phyloP scores from a whole-genome alignment of 2,888 invertebrate genomes.

The Venusia cambrica region DNA sequence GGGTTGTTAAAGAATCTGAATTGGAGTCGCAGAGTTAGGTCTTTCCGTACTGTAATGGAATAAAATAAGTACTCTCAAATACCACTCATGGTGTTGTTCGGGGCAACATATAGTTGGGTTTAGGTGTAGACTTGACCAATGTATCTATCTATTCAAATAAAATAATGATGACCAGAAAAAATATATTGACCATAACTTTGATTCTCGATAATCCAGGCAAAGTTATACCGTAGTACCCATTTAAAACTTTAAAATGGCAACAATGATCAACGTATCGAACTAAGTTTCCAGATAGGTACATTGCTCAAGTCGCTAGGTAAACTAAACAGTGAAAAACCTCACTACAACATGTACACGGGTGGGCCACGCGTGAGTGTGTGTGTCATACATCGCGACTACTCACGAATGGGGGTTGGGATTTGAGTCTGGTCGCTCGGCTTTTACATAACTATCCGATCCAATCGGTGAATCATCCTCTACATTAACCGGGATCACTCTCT shows the following conservation, averaged over 20 bases:
- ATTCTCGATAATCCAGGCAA: no score
- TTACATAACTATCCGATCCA: conserved; percentile 46
- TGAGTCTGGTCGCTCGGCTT: conserved; percentile 59
- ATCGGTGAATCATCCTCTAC: conserved; percentile 22
- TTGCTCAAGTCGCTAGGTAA: conserved; percentile 16
- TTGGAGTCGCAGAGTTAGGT: conserved; percentile 96
- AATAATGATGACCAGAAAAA: no score
- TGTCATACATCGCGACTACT: conserved; percentile 58
- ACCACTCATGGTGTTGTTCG: conserved; percentile 39
- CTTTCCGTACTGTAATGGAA: conserved; percentile 95
- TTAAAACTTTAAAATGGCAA: no score
- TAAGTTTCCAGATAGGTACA: no score
- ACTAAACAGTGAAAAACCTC: conserved; percentile 36
- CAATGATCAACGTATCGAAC: no score
- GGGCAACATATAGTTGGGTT: conserved; percentile 27
- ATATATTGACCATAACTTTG: no score
- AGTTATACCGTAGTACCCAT: no score
- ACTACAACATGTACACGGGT: conserved; percentile 30
- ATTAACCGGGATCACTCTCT: conserved; percentile 34
- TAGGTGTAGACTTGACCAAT: conserved; percentile 36
- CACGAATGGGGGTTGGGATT: conserved; percentile 77
- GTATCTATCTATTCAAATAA: conserved; percentile 9
- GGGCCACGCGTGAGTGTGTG: conserved; percentile 54
- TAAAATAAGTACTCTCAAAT: conserved; percentile 63
- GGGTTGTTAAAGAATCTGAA: conserved; percentile 97